These are phyloP conservation scores for Poecilia wingei DNA, from an alignment of 2,797 vertebrate genomes.

Conservation along the genomic window DNA sequence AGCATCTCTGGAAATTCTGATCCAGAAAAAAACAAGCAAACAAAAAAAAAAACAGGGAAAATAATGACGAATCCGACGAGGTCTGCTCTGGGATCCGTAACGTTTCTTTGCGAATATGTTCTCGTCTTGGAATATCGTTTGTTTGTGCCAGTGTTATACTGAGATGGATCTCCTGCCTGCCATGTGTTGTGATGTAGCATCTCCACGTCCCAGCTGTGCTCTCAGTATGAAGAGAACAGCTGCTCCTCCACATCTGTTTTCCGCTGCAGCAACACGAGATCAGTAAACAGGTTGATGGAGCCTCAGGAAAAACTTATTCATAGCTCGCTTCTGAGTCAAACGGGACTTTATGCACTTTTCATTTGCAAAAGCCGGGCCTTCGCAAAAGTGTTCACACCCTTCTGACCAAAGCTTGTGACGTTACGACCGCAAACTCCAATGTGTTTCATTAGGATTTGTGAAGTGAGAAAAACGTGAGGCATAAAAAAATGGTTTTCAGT, in stretches of 20 bases:
- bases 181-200: slow-evolving; percentile 7
- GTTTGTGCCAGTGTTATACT: not conserved
- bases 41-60: not conserved
- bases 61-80: not conserved
- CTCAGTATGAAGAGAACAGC: slow-evolving; percentile 34
- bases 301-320: slow-evolving; percentile 52
- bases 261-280: slow-evolving; percentile 46
- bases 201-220: slow-evolving; percentile 37
- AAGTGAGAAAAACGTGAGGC: not conserved
- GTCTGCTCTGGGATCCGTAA: not conserved
- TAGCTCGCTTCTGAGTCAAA: not conserved
- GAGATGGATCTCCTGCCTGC: slow-evolving; percentile 12
- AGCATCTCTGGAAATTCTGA: not conserved
- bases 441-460: not conserved
- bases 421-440: not conserved
- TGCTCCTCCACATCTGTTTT: slow-evolving; percentile 44
- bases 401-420: not conserved
- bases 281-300: slow-evolving; percentile 44
- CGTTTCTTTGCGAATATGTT: not conserved
- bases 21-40: not conserved
- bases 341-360: not conserved
- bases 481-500: not conserved
- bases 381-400: not conserved
- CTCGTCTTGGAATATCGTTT: not conserved
- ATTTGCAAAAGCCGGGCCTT: not conserved